Conservation (phyloP, 2,113 vertebrate species). For the Opisthocomus hoazin region DNA sequence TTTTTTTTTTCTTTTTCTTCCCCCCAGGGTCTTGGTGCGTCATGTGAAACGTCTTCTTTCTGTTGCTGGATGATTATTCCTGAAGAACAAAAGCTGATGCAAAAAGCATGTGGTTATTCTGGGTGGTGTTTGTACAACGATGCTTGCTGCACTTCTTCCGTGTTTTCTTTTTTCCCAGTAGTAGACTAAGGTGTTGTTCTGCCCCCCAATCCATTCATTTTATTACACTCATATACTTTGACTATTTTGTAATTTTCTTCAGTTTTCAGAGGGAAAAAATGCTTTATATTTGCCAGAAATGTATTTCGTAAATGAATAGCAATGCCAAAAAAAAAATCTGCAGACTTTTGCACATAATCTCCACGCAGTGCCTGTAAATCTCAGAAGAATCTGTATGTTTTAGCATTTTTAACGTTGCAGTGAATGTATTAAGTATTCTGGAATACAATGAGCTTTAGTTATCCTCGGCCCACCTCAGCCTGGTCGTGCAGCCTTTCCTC, state of each 20-base stretch:
- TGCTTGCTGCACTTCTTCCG: slow-evolving; percentile 17
- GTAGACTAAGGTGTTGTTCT: slow-evolving; percentile 16
- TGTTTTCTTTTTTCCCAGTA: slow-evolving; percentile 37
- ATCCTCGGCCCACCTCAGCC: not conserved
- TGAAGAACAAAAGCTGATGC: slow-evolving; percentile 63
- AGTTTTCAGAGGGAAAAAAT: slow-evolving; percentile 49
- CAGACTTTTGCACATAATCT: slow-evolving; percentile 75
- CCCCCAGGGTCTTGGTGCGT: slow-evolving; percentile 23
- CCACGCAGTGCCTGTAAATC: slow-evolving; percentile 69
- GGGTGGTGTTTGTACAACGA: slow-evolving; percentile 45
- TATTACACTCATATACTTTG: slow-evolving; percentile 23
- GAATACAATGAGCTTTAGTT: not conserved
- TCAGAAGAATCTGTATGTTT: not conserved
- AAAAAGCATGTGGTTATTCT: slow-evolving; percentile 12
- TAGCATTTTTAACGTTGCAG: not conserved
- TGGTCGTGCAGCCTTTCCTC: not conserved
- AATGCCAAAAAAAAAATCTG: slow-evolving; percentile 45
- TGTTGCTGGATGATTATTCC: slow-evolving; percentile 43
- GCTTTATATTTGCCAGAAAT: slow-evolving; percentile 77
- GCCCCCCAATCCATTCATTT: not conserved
- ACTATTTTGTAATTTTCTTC: slow-evolving; percentile 54
- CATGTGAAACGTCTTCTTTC: not conserved
- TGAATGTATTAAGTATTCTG: not conserved
- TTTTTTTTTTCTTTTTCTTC: not conserved
- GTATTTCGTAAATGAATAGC: slow-evolving; percentile 62